phyloP scores from a whole-genome alignment of 2,888 invertebrate genomes.

The Conistra vaccinii region DNA sequence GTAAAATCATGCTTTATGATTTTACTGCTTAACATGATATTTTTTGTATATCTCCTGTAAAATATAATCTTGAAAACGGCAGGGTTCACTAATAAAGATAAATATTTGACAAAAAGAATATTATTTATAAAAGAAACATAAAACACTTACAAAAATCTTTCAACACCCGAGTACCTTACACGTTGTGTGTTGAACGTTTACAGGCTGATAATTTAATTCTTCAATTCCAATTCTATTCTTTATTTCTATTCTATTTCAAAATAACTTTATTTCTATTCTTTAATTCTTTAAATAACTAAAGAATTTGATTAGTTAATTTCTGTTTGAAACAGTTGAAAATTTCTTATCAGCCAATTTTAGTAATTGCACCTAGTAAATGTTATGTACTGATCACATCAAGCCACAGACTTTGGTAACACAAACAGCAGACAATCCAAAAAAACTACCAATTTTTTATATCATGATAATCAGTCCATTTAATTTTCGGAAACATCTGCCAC shows the following conservation, averaged over 20 bases:
- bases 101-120: neutral
- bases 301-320: neutral
- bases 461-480: neutral
- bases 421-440: neutral
- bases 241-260: no score
- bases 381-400: neutral
- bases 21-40: neutral
- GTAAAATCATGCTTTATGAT: neutral
- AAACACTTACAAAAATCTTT: no score
- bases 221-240: no score
- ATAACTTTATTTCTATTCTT: no score
- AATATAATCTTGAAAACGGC: neutral
- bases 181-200: neutral
- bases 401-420: neutral
- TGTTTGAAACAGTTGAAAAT: neutral
- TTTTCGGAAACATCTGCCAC: conserved; percentile 33
- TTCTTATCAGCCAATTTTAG: neutral
- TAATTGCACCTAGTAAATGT: neutral
- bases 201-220: no score
- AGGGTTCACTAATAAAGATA: neutral
- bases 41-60: neutral
- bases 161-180: no score
- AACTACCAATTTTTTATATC: neutral
- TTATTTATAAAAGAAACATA: neutral
- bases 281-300: no score